Evolutionary conservation across 2,113 vertebrate genomes (phyloP), one percentile per base, ranked within the genome.

Genomic region (Anguilla japonica): DNA sequence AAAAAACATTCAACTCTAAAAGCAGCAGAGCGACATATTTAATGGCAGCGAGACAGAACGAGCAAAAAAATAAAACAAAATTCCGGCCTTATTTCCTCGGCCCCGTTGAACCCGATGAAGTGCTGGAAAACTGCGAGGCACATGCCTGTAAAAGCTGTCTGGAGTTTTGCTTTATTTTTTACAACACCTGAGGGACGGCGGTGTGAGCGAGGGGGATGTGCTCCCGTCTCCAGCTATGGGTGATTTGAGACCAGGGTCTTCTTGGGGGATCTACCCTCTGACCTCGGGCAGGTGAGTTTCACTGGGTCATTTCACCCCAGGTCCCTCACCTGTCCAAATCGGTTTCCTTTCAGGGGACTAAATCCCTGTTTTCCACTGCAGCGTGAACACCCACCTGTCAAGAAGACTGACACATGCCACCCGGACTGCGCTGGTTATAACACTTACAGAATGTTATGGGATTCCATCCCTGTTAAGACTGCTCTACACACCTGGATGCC

Each of bases 121-220:
- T 80, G n/a, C n/a, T 75, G 71, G 34, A 75, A 71, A 82, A 71
- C 85, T 84, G 86, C 79, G 22, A 41, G 46, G 75, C 87, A 90
- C 92, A 91, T 91, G 87, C 85, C 57, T 46, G 84, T 91, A 92
- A 92, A 92, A 9, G 53, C 50, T 26, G 57, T 89, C 84, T 89
- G 86, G 85, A 87, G 88, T 84, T 88, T 85, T 84, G 29, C 89
- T 88, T 85, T 67, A 88, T 89, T 92, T 89, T 88, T 89, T 46
- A 15, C 67, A 63, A 92, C 92, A 94, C 91, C 91, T 92, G 90
- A 91, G 87, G 79, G 89, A 89, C 87, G n/a, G 6, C 34, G 60
- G 60, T 0, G 71, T 11, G 71, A 75, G 71, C n/a, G 6, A 75
- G 71, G 9, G n/a, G 71, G n/a, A 26, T 3, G n/a, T 9, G 13